Percentiles rank a stretch among this genome's conserved stretches.
Evolutionary conservation across 2,888 invertebrate species (phyloP).

Genomic region (Agrotis segetum): DNA sequence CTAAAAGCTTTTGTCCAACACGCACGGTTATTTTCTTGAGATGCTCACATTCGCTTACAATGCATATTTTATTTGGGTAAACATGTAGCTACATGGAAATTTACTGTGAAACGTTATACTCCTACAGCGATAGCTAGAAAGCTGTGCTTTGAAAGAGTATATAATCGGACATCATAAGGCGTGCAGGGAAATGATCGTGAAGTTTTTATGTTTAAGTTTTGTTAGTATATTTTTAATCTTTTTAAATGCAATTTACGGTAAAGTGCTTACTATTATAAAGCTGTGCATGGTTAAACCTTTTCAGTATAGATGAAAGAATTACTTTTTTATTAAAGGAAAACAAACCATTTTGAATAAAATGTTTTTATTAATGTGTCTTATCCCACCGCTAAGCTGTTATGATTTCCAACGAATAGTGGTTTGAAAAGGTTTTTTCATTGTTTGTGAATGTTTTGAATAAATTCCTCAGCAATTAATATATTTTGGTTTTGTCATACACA

Average conservation of each 20-base stretch:
- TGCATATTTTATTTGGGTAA: conserved; percentile 78
- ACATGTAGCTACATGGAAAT: conserved; percentile 60
- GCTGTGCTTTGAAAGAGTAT: neutral
- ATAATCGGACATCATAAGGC: neutral
- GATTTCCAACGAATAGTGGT: no score
- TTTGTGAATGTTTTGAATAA: neutral
- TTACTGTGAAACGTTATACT: conserved; percentile 39
- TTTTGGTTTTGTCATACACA: neutral
- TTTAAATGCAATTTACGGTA: neutral
- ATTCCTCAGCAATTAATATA: neutral
- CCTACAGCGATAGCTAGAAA: conserved; percentile 44
- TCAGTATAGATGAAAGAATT: neutral
- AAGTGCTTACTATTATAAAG: neutral
- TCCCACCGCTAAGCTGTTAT: no score
- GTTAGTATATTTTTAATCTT: neutral
- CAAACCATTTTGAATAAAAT: neutral
- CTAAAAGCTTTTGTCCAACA: conserved; percentile 85
- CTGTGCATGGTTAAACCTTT: neutral
- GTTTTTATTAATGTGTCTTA: neutral
- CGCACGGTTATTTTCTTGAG: conserved; percentile 77
- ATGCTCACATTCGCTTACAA: conserved; percentile 73
- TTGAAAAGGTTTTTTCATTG: no score
- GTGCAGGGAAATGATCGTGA: neutral
- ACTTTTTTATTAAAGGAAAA: neutral
- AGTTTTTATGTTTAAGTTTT: neutral